Base-by-base conservation (phyloP, 2,888 invertebrate genomes). In the Mythimna lalbum region DNA sequence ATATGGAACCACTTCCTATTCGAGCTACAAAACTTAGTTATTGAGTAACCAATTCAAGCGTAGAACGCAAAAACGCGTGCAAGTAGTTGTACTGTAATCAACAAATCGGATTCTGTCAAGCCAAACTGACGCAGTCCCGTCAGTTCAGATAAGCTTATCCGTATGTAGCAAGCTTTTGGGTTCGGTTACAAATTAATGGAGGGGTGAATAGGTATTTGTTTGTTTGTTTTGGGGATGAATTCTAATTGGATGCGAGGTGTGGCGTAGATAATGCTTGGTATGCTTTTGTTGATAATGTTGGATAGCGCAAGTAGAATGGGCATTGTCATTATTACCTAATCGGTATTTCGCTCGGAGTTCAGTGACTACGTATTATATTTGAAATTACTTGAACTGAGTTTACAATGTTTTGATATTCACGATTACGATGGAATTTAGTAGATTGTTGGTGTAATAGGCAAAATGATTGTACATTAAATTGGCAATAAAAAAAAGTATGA, bases 221-320 rank as follows among this genome's bases (percentile, higher is more conserved):
- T 63, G 69, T 74, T 80, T 78, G 76, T 78, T 72, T 80, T 31
- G 43, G 57, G 53, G 69, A 57, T 55, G 64, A 57, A 49, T 60
- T 69, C 63, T 80, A 75, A 78, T 77, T 69, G 76, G 63, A 47
- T 59, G 49, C n/a, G 55, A 55, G 63, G 59, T 66, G 56, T 59
- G n/a, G 39, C 61, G 66, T 19, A 47, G 61, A 43, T 62, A 53
- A 36, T 49, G 23, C 21, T 49, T 19, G 56, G 56, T 21, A 52
- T 47, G 75, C 63, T 69, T 65, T 60, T 60, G 80, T 77, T 63
- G 50, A 47, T 63, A 77, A 74, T 55, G 68, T 52, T 17, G 19
- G 50, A 52, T 49, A 43, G 27, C 21, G 43, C 39, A 31, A 14
- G n/a, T 27, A 19, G 49, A 67, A 57, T 62, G 36, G 31, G 19